Percentiles rank a stretch among this genome's conserved stretches.
phyloP scores from a whole-genome alignment of 2,797 vertebrate species.

The Chrysolophus pictus region DNA sequence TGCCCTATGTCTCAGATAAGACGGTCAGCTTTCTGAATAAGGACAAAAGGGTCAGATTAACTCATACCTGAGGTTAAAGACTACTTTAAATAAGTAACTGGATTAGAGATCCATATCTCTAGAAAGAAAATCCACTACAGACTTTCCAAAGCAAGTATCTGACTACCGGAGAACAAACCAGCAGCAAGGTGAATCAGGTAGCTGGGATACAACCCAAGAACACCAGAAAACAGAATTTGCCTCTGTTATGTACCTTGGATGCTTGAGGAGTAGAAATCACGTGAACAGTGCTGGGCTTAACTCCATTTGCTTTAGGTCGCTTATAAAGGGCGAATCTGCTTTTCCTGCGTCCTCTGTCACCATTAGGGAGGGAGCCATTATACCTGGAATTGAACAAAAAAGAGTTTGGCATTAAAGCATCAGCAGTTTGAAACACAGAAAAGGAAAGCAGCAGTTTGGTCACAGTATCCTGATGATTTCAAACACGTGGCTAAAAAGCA shows the following conservation, averaged over 20 bases:
- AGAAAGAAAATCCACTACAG: background rate
- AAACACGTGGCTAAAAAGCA: background rate
- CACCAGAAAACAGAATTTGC: background rate
- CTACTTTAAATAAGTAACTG: background rate
- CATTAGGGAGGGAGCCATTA: constrained; percentile 96
- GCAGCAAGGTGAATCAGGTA: background rate
- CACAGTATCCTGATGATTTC: background rate
- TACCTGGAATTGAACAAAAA: constrained; percentile 82
- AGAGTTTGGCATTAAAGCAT: background rate
- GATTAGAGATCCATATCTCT: background rate
- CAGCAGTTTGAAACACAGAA: background rate
- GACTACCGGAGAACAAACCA: background rate
- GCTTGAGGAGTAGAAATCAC: constrained; percentile 95
- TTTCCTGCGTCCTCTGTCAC: constrained; percentile 96
- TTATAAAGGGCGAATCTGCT: constrained; percentile 97
- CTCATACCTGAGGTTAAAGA: background rate
- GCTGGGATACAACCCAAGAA: background rate
- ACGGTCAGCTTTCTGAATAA: background rate
- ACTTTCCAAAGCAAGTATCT: background rate
- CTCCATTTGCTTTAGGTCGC: constrained; percentile 93
- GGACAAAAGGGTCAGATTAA: background rate
- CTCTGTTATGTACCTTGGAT: constrained; percentile 87
- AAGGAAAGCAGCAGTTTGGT: background rate
- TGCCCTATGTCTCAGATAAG: background rate
- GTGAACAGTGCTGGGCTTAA: constrained; percentile 96